These are phyloP conservation scores for Pomacea canaliculata DNA, from an alignment of 2,888 invertebrate genomes.

Conservation along the genomic window DNA sequence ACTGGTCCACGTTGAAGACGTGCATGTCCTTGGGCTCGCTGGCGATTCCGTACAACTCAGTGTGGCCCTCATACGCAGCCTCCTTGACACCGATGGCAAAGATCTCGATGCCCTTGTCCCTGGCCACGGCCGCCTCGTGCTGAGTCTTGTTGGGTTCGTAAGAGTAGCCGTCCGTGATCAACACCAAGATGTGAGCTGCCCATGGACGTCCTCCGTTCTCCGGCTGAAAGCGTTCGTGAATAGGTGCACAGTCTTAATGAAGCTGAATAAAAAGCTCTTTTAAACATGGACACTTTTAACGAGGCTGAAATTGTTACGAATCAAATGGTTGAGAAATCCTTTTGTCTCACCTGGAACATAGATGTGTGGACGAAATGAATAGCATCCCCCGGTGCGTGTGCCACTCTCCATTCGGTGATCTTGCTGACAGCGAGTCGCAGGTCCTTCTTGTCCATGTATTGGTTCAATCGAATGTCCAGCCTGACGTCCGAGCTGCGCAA, in stretches of 20 bases:
- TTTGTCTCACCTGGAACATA: slow-evolving; percentile 32
- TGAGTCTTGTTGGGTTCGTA: slow-evolving; percentile 24
- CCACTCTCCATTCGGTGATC: slow-evolving; percentile 36
- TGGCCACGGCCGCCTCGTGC: slow-evolving; percentile 38
- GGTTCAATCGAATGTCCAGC: slow-evolving; percentile 39
- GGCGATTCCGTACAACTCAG: slow-evolving; percentile 48
- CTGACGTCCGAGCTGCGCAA: slow-evolving; percentile 29
- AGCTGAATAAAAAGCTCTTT: neutral
- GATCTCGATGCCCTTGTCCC: slow-evolving; percentile 39
- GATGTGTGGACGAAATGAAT: slow-evolving; percentile 32
- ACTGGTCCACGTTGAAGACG: slow-evolving; percentile 48
- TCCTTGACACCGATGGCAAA: slow-evolving; percentile 52
- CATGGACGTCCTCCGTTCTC: slow-evolving; percentile 40
- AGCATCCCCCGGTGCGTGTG: slow-evolving; percentile 48
- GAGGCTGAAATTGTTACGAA: too few relatives aligned
- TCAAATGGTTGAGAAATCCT: too few relatives aligned
- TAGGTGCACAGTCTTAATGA: neutral
- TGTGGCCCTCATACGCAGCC: slow-evolving; percentile 40
- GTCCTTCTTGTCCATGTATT: slow-evolving; percentile 32
- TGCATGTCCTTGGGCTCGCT: slow-evolving; percentile 48
- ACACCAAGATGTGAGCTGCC: slow-evolving; percentile 45
- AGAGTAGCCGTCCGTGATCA: slow-evolving; percentile 55
- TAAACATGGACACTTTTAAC: neutral
- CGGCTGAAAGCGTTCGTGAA: neutral
- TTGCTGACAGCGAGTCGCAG: slow-evolving; percentile 42